Base-by-base conservation (phyloP, 2,797 vertebrate species). In the Peromyscus melanophrys region DNA sequence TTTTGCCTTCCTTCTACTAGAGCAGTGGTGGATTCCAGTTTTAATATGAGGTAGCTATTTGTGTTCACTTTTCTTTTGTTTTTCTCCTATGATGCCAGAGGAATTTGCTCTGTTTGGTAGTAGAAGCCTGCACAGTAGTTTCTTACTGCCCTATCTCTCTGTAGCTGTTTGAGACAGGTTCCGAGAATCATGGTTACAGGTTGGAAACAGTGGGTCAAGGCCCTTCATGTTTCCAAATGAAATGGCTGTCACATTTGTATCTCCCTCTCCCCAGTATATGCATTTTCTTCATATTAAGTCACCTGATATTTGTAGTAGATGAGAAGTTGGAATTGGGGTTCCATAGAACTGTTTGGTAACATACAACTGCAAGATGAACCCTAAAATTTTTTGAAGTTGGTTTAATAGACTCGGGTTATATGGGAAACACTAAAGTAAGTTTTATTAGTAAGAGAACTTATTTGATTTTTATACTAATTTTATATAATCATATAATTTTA, bases 371-470 rank as follows among this genome's bases (percentile, higher is more conserved):
- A 86, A 65, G n/a, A 29, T 94, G 61, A 89, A 77, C 87, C 40
- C 80, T 77, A 69, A 77, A 81, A 27, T 52, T 84, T 92, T 90
- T 81, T 31, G 73, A 96, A 90, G 19, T 95, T 89, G 27, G 4
- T 92, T 43, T 46, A 95, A 84, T n/a, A 40, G 43, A 94, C 3
- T 78, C 17, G 46, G n/a, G 37, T 83, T 89, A 84, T 96, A 94
- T 85, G 4, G 59, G 8, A 34, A 89, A 69, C n/a, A 93, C 17
- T 82, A 78, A 95, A 94, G 34, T 43, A 96, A 89, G 34, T 91
- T 55, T 86, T 87, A 78, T 7, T 78, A 90, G n/a, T 25, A 19
- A 90, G 67, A 69, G 25, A 92, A 94, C 57, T 40, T 91, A n/a
- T 52, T 86, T 82, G 16, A 69, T 71, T 77, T 80, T 76, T 61